Conservation (phyloP, 2,888 invertebrate species). For the Chydorus sphaericus region DNA sequence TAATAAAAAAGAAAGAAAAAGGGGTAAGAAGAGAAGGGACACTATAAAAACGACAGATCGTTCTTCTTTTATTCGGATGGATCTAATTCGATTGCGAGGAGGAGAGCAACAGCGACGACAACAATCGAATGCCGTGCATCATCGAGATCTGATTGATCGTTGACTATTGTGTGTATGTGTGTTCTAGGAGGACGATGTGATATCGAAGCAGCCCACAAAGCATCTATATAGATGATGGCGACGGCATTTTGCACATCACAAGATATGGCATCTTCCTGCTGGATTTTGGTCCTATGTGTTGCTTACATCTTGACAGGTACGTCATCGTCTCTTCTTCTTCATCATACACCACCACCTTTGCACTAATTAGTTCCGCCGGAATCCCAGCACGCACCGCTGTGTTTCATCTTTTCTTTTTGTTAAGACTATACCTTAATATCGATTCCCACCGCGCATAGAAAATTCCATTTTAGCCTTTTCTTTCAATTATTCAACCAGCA, state of each 20-base stretch:
- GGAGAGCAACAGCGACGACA: background rate
- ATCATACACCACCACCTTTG: too few species aligned
- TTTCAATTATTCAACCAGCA: too few species aligned
- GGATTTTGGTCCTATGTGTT: background rate
- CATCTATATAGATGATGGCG: background rate
- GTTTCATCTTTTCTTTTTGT: too few species aligned
- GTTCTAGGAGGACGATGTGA: background rate
- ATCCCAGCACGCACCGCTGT: too few species aligned
- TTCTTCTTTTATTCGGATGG: background rate
- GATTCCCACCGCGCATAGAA: too few species aligned
- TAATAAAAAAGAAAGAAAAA: background rate
- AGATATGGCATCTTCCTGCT: background rate
- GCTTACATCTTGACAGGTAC: background rate
- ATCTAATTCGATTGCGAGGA: background rate
- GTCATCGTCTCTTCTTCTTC: background rate
- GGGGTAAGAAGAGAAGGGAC: too few species aligned
- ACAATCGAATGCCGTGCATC: background rate
- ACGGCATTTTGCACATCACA: background rate
- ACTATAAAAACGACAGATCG: background rate
- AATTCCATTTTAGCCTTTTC: too few species aligned
- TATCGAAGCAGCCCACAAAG: background rate
- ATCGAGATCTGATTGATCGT: constrained; percentile 2
- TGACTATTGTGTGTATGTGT: background rate
- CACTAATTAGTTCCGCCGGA: too few species aligned
- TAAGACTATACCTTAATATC: too few species aligned